These are phyloP conservation scores for Hippocampus guttulatus DNA, from an alignment of 2,113 vertebrate species.

Conservation along the genomic window DNA sequence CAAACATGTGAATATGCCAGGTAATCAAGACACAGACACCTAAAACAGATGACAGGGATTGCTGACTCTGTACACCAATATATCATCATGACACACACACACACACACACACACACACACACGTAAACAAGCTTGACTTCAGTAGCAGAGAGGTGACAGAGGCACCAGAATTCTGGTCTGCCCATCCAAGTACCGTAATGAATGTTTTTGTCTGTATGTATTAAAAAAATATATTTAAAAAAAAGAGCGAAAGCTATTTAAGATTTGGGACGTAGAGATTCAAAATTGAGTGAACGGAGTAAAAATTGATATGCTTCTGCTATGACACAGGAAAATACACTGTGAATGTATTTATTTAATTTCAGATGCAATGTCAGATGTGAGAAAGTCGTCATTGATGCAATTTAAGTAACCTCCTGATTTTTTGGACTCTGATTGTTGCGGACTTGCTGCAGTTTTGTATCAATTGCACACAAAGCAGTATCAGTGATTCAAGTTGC, in stretches of 20 bases:
- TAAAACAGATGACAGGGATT: slow-evolving; percentile 44
- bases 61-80: slow-evolving; percentile 34
- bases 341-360: too few species aligned
- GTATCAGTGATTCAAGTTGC: neutral
- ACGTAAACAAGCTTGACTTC: slow-evolving; percentile 4
- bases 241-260: neutral
- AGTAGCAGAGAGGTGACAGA: slow-evolving; percentile 5
- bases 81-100: slow-evolving; percentile 31
- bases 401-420: too few species aligned
- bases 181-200: neutral
- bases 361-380: too few species aligned
- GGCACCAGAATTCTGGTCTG: slow-evolving; percentile 5
- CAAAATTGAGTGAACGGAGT: too few species aligned
- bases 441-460: too few species aligned
- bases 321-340: too few species aligned
- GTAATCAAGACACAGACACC: slow-evolving; percentile 49
- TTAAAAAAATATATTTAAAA: neutral
- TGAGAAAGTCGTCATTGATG: too few species aligned
- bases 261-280: neutral
- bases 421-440: too few species aligned
- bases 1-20: slow-evolving; percentile 18
- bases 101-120: slow-evolving; percentile 13
- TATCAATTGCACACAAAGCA: neutral
- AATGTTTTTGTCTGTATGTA: neutral
- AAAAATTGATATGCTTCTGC: too few species aligned